Base-by-base conservation (phyloP, 2,113 vertebrate genomes). In the Tretioscincus oriximinensis region DNA sequence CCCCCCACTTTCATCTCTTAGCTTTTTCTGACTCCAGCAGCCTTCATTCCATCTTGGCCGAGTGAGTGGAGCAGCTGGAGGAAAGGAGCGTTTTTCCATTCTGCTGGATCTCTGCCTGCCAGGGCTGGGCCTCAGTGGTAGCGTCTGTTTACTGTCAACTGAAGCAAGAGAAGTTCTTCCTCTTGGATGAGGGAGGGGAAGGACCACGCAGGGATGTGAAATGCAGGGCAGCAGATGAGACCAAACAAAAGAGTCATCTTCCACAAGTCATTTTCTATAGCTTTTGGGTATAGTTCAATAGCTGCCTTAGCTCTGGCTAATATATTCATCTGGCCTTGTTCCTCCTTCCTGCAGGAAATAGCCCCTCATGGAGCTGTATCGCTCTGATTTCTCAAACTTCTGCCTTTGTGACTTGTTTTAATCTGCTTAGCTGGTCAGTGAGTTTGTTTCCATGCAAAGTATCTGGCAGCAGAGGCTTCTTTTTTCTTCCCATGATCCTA, bases 231-330 rank as follows among this genome's bases (percentile, higher is more conserved):
- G 12, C 2, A 14, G 66, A 16, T 58, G 18, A 24, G 28, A 28
- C 14, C 35, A 29, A 24, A 28, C 21, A 49, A 35, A 45, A 35
- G 45, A 28, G 22, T 20, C 20, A 0, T 74, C 47, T 45, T 16
- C 24, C 24, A n/a, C 22, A 60, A 20, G n/a, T 35, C 22, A 22
- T 9, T 61, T 29, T 8, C 20, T 5, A 7, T 22, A 8, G 4
- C 31, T 69, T 47, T 71, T 78, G 54, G 76, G 31, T 74, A 14
- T 51, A 21, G 5, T 68, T 49, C 66, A 12, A n/a, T 45, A 16
- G 35, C 29, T 49, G 18, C 24, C 20, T 5, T 5, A 0, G 58
- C 14, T 49, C 26, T 1, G 0, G 0, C 29, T 88, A 0, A 0
- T 22, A 5, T 41, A 3, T 69, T 67, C 26, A 10, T 68, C 0